Evolutionary conservation across 2,113 vertebrate genomes (phyloP).

Genomic region (Sphaerodactylus townsendi): DNA sequence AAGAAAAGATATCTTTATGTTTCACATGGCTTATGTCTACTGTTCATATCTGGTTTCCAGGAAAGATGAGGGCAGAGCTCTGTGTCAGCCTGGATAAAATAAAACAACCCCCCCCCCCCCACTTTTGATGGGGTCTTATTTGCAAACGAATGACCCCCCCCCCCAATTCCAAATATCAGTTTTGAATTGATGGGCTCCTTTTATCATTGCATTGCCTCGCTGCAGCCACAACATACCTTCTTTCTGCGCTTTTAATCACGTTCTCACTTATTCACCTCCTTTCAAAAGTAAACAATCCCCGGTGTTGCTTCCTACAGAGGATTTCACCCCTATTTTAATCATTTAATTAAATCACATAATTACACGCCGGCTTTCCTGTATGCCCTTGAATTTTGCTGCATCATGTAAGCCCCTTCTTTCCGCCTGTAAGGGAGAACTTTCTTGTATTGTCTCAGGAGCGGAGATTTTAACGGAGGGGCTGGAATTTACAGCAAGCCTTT

Average conservation of each 20-base stretch:
- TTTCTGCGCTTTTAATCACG: background rate
- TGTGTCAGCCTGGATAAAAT: background rate
- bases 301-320: background rate
- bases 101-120: too few species aligned
- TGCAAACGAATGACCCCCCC: background rate
- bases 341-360: conserved; percentile 37
- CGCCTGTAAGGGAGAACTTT: background rate
- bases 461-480: background rate
- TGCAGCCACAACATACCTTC: background rate
- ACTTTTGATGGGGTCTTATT: background rate
- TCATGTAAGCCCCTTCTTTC: background rate
- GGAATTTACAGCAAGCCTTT: background rate
- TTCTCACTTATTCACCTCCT: background rate
- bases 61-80: background rate
- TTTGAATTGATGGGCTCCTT: background rate
- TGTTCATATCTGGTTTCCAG: too few species aligned
- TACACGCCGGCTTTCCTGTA: background rate
- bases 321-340: conserved; percentile 15
- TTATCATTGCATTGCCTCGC: background rate
- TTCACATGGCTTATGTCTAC: too few species aligned
- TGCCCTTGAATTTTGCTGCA: background rate
- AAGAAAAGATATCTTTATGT: too few species aligned
- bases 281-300: conserved; percentile 17
- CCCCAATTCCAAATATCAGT: background rate
- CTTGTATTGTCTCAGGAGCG: background rate